These are phyloP conservation scores for Drosophila anomalipes DNA, from an alignment of 2,888 invertebrate genomes.

Conservation along the genomic window DNA sequence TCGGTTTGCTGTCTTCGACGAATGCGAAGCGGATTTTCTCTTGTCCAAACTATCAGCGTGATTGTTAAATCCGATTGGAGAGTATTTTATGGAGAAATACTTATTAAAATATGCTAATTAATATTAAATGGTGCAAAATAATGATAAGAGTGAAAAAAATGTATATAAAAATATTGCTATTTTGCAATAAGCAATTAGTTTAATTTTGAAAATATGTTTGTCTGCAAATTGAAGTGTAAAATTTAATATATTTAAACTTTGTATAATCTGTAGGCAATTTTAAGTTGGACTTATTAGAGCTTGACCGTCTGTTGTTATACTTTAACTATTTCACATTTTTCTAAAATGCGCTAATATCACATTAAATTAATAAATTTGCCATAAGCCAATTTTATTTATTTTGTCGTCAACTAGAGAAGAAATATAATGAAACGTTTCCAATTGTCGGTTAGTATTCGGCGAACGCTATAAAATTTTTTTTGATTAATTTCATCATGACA, in stretches of 20 bases:
- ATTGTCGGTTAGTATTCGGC: conserved; percentile 11
- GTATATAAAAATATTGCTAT: background rate
- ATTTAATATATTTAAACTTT: background rate
- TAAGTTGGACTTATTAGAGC: background rate
- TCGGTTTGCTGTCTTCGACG: conserved; percentile 7
- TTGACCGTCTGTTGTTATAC: background rate
- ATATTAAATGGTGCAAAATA: background rate
- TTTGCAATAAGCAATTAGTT: background rate
- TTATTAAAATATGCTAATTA: background rate
- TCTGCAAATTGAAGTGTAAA: background rate
- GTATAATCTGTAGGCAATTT: background rate
- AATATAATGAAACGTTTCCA: conserved; percentile 2
- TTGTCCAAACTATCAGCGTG: conserved; percentile 4
- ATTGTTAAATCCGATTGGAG: background rate
- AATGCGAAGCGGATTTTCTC: conserved; percentile 12
- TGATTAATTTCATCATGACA: conserved; percentile 21
- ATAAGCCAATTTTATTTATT: background rate
- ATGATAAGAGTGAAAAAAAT: background rate
- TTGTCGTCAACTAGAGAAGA: background rate
- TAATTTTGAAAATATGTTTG: background rate
- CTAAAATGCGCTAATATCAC: background rate
- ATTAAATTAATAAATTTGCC: background rate
- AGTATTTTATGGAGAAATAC: background rate
- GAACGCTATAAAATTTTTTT: conserved; percentile 16
- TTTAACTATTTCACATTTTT: background rate